phyloP scores from a whole-genome alignment of 2,113 vertebrate genomes.

The Aleadryas rufinucha region DNA sequence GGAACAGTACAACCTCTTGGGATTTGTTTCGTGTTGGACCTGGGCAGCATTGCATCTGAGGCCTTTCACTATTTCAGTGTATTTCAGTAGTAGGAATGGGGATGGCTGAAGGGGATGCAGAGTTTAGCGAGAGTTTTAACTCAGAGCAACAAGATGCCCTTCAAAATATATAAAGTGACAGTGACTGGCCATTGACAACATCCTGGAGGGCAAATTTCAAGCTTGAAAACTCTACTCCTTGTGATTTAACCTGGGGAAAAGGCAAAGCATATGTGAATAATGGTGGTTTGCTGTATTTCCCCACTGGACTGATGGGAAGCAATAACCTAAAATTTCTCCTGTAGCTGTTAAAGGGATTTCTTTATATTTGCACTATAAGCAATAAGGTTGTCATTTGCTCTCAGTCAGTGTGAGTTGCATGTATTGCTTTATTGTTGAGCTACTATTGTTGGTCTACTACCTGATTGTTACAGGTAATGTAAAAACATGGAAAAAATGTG shows the following conservation, averaged over 20 bases:
- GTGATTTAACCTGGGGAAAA: not conserved
- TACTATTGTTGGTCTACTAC: not conserved
- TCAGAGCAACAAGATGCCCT: not conserved
- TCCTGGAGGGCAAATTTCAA: not conserved
- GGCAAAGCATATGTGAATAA: not conserved
- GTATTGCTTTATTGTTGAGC: fast-evolving
- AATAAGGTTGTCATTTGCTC: not conserved
- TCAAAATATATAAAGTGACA: not conserved
- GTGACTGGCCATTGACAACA: not conserved
- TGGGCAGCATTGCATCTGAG: fast-evolving
- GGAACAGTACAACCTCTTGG: too few species aligned
- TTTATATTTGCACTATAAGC: not conserved
- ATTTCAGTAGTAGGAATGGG: not conserved
- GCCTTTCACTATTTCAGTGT: not conserved
- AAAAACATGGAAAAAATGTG: not conserved
- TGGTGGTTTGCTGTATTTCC: not conserved
- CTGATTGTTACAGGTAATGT: not conserved
- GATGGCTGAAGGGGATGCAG: not conserved
- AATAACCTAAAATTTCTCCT: not conserved
- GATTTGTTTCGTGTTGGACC: fast-evolving
- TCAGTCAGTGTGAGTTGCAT: not conserved
- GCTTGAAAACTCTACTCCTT: not conserved
- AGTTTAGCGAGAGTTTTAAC: not conserved
- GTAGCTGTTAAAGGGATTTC: not conserved
- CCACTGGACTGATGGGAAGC: not conserved